These are phyloP conservation scores for Numida meleagris DNA, from an alignment of 2,113 vertebrate species.

Conservation along the genomic window DNA sequence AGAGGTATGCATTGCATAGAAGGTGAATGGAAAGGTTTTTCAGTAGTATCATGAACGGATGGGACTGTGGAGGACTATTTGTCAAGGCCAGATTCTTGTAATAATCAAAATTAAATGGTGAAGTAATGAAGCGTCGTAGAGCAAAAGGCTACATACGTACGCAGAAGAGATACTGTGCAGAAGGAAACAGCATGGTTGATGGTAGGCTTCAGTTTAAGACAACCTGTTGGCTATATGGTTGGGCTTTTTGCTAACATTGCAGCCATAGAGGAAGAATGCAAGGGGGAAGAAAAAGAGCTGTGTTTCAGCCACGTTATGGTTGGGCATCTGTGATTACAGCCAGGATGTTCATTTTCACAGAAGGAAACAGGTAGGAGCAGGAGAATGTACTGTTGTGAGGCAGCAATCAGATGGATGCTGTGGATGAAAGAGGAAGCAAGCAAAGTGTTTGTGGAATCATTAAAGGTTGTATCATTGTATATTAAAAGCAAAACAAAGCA, in stretches of 20 bases:
- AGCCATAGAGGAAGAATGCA: not conserved
- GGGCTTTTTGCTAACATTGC: not conserved
- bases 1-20: not conserved
- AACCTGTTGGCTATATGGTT: not conserved
- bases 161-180: not conserved
- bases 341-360: not conserved
- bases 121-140: not conserved
- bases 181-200: not conserved
- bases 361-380: not conserved
- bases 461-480: not conserved
- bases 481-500: not conserved
- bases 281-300: not conserved
- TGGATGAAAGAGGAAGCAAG: not conserved
- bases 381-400: not conserved
- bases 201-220: not conserved
- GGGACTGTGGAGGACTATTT: not conserved
- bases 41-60: not conserved
- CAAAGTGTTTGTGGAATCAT: not conserved
- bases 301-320: not conserved
- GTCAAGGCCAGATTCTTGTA: not conserved
- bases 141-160: not conserved
- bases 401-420: not conserved
- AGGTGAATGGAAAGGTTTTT: not conserved
- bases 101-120: not conserved
- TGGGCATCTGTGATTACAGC: not conserved